phyloP scores from a whole-genome alignment of 2,888 invertebrate species.

The Zonitis immaculata region DNA sequence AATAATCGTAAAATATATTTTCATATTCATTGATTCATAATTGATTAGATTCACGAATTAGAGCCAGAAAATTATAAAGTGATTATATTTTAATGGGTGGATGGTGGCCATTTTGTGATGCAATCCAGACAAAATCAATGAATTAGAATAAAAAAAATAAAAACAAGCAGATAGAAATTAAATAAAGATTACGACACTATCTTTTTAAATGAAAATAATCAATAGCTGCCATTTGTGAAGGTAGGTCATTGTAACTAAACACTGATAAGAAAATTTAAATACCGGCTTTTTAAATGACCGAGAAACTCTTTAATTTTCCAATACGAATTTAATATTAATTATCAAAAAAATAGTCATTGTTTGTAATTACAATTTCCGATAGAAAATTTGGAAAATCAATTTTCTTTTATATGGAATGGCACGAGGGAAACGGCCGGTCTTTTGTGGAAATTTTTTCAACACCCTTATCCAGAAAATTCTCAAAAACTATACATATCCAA shows the following conservation, averaged over 20 bases:
- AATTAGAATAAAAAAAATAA: background rate
- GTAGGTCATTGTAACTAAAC: background rate
- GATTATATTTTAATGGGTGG: background rate
- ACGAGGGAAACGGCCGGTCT: background rate
- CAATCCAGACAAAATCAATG: conserved; percentile 25
- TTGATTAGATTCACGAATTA: no score
- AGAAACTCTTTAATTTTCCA: background rate
- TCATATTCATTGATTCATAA: no score
- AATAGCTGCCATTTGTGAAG: background rate
- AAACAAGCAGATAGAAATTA: no score
- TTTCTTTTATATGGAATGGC: no score
- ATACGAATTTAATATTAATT: no score
- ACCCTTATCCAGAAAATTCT: background rate
- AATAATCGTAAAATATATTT: no score
- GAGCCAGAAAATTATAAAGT: background rate
- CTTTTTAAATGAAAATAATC: no score
- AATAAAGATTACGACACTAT: no score
- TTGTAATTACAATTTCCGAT: no score
- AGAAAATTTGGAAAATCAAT: no score
- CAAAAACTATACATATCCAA: conserved; percentile 2
- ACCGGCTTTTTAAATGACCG: conserved; percentile 1
- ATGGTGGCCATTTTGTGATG: conserved; percentile 43
- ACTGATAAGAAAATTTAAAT: background rate
- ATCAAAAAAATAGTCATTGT: background rate
- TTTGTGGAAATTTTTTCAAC: background rate